Evolutionary conservation across 2,797 vertebrate genomes (phyloP).

Genomic region (Gymnothorax javanicus): DNA sequence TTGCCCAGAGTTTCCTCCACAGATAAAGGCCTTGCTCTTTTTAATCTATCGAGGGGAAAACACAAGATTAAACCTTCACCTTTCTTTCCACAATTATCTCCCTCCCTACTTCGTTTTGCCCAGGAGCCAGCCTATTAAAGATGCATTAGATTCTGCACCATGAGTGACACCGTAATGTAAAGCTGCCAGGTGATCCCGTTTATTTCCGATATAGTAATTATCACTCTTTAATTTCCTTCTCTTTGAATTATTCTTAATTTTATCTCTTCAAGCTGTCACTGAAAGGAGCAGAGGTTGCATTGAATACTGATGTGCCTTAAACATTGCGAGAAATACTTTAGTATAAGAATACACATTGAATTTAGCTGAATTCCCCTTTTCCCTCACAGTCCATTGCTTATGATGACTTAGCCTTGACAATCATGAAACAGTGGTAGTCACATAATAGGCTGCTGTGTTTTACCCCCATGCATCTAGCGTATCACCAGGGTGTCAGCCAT

Average conservation of each 20-base stretch:
- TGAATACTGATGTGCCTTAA: background rate
- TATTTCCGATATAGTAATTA: constrained; percentile 28
- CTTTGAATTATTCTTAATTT: constrained; percentile 20
- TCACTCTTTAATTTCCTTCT: background rate
- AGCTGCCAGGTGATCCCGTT: constrained; percentile 29
- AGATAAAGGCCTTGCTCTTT: constrained; percentile 47
- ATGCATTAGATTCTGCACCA: constrained; percentile 46
- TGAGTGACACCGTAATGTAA: constrained; percentile 33
- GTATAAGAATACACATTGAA: background rate
- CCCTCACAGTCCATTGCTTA: background rate
- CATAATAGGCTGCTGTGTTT: background rate
- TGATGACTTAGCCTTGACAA: background rate
- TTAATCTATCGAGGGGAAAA: constrained; percentile 41
- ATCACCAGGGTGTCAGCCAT: background rate
- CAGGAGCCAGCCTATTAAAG: constrained; percentile 43
- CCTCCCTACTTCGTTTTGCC: constrained; percentile 34
- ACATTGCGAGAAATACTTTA: background rate
- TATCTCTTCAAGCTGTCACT: background rate
- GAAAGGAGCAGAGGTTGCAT: background rate
- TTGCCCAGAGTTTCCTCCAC: constrained; percentile 40
- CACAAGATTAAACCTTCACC: constrained; percentile 54
- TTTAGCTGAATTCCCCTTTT: background rate
- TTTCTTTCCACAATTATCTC: constrained; percentile 44
- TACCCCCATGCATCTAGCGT: background rate
- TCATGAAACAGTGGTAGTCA: background rate